These are phyloP conservation scores for Anthopleura xanthogrammica DNA, from an alignment of 92 coral and sea anemone genomes.

Conservation along the genomic window DNA sequence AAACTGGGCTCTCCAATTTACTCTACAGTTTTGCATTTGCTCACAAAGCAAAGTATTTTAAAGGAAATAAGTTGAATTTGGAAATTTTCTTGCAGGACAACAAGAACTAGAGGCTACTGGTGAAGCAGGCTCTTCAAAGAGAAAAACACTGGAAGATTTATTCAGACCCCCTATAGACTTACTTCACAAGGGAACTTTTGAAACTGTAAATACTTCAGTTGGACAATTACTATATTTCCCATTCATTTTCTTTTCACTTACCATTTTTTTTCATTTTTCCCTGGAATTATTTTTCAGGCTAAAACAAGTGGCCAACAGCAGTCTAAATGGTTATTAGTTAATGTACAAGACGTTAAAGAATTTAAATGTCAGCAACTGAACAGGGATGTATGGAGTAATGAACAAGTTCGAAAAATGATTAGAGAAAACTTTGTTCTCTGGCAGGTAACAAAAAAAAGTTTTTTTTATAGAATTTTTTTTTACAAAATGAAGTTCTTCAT, in stretches of 20 bases:
- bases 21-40: too few relatives aligned
- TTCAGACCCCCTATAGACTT: slow-evolving; percentile 95
- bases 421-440: slow-evolving; percentile 86
- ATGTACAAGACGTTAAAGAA: slow-evolving; percentile 93
- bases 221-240: background rate
- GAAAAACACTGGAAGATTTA: slow-evolving; percentile 87
- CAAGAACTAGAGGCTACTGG: slow-evolving; percentile 39
- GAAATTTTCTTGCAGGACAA: slow-evolving; percentile 45
- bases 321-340: slow-evolving; percentile 89
- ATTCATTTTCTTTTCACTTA: background rate
- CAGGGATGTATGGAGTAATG: slow-evolving; percentile 99
- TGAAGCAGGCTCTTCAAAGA: slow-evolving; percentile 39
- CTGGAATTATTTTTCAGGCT: slow-evolving; percentile 49
- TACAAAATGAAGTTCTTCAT: too few relatives aligned
- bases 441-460: slow-evolving; percentile 71
- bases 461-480: too few relatives aligned
- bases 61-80: background rate
- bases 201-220: slow-evolving; percentile 68
- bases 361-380: slow-evolving; percentile 95
- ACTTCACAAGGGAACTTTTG: slow-evolving; percentile 97
- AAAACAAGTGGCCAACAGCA: slow-evolving; percentile 90
- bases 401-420: slow-evolving; percentile 80
- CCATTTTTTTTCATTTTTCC: background rate
- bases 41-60: too few relatives aligned
- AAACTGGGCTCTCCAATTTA: too few relatives aligned